Percentiles rank a stretch among this genome's conserved stretches.
These are phyloP conservation scores for Labrus mixtus DNA, from an alignment of 2,113 vertebrate species.

Conservation along the genomic window DNA sequence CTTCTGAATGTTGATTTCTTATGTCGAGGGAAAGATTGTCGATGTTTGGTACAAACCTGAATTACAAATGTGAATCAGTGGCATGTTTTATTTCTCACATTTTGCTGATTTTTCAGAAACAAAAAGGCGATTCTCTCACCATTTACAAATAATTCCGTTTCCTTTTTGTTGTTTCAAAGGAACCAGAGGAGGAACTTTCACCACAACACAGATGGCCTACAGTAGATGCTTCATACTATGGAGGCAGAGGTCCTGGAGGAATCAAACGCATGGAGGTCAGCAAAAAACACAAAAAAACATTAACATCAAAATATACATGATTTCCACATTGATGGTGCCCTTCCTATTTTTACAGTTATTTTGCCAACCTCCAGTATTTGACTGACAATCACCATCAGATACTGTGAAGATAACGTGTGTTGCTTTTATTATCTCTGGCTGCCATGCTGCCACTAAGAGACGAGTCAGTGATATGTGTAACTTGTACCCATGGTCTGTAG, in stretches of 20 bases:
- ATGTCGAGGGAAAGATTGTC: no score
- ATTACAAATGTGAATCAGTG: no score
- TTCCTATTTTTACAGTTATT: not conserved
- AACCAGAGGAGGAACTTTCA: conserved; percentile 85
- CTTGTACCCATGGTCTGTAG: conserved; percentile 68
- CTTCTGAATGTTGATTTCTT: no score
- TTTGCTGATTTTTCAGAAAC: no score
- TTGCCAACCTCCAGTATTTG: no score
- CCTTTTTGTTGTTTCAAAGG: conserved; percentile 75
- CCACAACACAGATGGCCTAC: conserved; percentile 95
- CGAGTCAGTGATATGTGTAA: not conserved
- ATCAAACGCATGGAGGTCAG: conserved; percentile 98
- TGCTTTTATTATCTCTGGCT: not conserved
- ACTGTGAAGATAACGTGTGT: not conserved
- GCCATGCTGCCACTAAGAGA: no score
- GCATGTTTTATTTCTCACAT: no score
- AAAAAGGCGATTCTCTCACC: not conserved
- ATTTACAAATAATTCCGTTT: not conserved
- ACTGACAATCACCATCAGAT: no score
- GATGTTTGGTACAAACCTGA: no score
- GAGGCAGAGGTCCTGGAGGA: conserved; percentile 94
- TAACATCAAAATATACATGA: no score
- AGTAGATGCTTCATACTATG: conserved; percentile 98
- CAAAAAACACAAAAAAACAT: not conserved
- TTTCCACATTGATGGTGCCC: not conserved